phyloP scores from a whole-genome alignment of 2,888 invertebrate genomes.

The Pterostichus niger region DNA sequence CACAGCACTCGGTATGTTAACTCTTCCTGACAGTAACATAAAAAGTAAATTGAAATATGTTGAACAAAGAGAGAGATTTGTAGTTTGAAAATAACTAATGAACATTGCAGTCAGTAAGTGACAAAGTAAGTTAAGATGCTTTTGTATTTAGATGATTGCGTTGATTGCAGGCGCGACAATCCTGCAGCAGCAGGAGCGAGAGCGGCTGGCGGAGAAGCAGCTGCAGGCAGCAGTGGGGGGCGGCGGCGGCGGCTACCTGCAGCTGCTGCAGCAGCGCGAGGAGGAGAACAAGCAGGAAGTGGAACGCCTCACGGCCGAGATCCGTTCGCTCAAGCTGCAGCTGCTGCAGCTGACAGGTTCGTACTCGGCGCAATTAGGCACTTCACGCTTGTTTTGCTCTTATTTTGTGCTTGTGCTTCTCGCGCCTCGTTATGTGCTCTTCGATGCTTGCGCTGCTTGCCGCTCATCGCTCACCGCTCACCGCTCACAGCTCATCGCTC shows the following conservation, averaged over 20 bases:
- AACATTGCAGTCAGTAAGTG: background rate
- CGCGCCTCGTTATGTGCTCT: background rate
- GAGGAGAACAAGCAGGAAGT: slow-evolving; percentile 82
- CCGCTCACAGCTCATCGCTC: background rate
- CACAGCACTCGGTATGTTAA: too few species aligned
- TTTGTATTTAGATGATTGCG: slow-evolving; percentile 1
- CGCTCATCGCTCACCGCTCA: too few species aligned
- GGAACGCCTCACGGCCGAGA: slow-evolving; percentile 82
- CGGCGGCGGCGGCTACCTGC: slow-evolving; percentile 76
- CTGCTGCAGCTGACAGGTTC: slow-evolving; percentile 80
- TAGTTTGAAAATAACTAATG: too few species aligned
- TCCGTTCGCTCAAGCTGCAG: slow-evolving; percentile 81
- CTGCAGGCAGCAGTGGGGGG: slow-evolving; percentile 69
- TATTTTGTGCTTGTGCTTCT: background rate
- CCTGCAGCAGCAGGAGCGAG: slow-evolving; percentile 68
- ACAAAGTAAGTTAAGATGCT: slow-evolving; percentile 1
- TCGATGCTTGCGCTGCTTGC: background rate
- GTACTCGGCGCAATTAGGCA: slow-evolving; percentile 2
- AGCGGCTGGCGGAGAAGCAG: slow-evolving; percentile 68
- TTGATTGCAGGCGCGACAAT: slow-evolving; percentile 73
- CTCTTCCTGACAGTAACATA: too few species aligned
- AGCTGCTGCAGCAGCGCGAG: slow-evolving; percentile 80
- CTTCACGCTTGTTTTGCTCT: slow-evolving; percentile 6
- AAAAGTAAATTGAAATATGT: too few species aligned
- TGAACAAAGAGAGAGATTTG: too few species aligned